Percentiles rank a stretch among this genome's conserved stretches.
Conservation (phyloP, 2,797 vertebrate species). For the Lophotriccus pileatus region DNA sequence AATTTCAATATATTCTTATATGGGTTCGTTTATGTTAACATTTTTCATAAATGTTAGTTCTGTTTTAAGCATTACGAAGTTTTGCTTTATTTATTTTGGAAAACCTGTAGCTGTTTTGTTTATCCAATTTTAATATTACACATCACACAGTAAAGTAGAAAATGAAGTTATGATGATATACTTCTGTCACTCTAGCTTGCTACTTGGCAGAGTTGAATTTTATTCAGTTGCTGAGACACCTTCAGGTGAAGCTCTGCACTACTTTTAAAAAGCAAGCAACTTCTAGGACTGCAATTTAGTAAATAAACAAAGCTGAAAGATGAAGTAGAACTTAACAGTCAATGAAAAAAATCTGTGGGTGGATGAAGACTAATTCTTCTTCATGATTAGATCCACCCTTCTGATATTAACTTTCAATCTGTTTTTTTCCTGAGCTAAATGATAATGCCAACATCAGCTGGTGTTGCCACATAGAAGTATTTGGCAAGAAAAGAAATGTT, state of each 20-base stretch:
- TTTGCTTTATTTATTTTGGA: not conserved
- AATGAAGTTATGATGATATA: not conserved
- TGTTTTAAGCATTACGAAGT: not conserved
- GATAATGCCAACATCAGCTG: not conserved
- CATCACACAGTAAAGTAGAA: not conserved
- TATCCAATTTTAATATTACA: not conserved
- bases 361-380: not conserved
- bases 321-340: not conserved
- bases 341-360: not conserved
- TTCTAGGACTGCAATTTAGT: not conserved
- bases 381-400: not conserved
- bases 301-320: not conserved
- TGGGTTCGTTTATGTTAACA: not conserved
- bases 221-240: not conserved
- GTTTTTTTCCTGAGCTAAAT: not conserved
- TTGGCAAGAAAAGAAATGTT: not conserved
- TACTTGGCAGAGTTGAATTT: not conserved
- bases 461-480: not conserved
- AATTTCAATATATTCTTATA: not conserved
- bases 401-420: not conserved
- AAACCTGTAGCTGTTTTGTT: not conserved
- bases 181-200: not conserved
- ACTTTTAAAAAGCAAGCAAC: not conserved
- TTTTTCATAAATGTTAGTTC: not conserved
- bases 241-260: not conserved